phyloP scores from a whole-genome alignment of 2,888 invertebrate genomes.

The Thalpophila matura region DNA sequence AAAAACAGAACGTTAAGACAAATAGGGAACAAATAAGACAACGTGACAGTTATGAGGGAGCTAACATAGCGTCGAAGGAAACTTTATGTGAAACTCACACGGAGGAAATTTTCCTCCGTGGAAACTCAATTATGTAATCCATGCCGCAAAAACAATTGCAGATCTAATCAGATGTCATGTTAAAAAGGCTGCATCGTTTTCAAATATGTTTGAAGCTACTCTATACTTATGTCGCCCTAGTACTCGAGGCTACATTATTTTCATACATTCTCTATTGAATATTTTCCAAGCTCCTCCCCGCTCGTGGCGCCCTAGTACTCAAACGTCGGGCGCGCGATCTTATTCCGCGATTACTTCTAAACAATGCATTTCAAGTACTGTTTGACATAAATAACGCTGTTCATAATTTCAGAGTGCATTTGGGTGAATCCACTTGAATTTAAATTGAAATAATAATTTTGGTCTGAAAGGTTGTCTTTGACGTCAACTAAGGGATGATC shows the following conservation, averaged over 20 bases:
- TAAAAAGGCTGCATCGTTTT: constrained; percentile 16
- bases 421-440: constrained; percentile 20
- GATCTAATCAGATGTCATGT: constrained; percentile 9
- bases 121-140: no score
- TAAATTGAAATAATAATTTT: constrained; percentile 14
- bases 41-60: no score
- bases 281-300: not conserved
- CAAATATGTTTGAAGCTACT: constrained; percentile 7
- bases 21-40: no score
- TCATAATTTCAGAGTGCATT: constrained; percentile 30
- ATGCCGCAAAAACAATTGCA: constrained; percentile 17
- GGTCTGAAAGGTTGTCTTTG: not conserved
- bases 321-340: constrained; percentile 18
- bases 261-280: constrained; percentile 7
- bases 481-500: not conserved
- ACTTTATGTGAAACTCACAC: no score
- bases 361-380: constrained; percentile 23
- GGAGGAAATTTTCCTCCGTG: no score
- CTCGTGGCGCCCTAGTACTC: constrained; percentile 27
- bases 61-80: no score
- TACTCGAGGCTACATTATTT: constrained; percentile 7
- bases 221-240: not conserved
- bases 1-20: no score
- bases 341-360: constrained; percentile 26
- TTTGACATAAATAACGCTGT: constrained; percentile 19